Evolutionary conservation across 2,797 vertebrate genomes (phyloP), one percentile per base, ranked within the genome.

Genomic region (Argya squamiceps): DNA sequence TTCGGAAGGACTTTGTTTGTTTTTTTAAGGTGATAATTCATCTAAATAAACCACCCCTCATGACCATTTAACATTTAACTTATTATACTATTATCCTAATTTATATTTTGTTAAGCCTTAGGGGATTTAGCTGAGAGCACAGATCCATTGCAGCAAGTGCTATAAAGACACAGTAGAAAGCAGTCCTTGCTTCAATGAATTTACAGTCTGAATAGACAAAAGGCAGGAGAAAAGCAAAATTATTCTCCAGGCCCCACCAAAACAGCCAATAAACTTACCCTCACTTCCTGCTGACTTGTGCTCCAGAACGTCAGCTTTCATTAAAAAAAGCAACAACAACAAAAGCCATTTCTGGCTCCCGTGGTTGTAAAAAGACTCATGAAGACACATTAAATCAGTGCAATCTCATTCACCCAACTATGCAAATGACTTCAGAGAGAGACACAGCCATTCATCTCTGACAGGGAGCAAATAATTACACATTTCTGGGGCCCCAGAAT

Each of bases 201-300:
- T 95, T 96, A 95, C 88, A 93, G 79, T 89, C 79, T 93, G 87
- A 96, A 94, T 50, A 95, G 80, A 96, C 91, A 96, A 95, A 96
- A 97, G 93, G 92, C 88, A 94, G 89, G 91, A 95, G 89, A 95
- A 96, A 95, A 56, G 91, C 81, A 95, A 91, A 96, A 94, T 94
- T 96, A 96, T 94, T 93, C 95, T 97, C 94, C 65, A 82, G 93
- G 79, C 77, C 91, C 95, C 89, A 92, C 88, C 92, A 95, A 96
- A 96, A 94, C 96, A 96, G 84, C 79, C 95, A 93, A 91, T 93
- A 96, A 97, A 96, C 91, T 84, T 36, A 41, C 84, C 88, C 94
- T 41, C 36, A 29, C 85, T 92, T 97, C 91, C 92, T 95, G 92
- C 95, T 95, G 94, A 88, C 94, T 93, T 84, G 67, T 82, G 83